Percentiles rank a stretch among this genome's conserved stretches.
These are phyloP conservation scores for Acanthosoma haemorrhoidale DNA, from an alignment of 2,888 invertebrate genomes.

Conservation along the genomic window DNA sequence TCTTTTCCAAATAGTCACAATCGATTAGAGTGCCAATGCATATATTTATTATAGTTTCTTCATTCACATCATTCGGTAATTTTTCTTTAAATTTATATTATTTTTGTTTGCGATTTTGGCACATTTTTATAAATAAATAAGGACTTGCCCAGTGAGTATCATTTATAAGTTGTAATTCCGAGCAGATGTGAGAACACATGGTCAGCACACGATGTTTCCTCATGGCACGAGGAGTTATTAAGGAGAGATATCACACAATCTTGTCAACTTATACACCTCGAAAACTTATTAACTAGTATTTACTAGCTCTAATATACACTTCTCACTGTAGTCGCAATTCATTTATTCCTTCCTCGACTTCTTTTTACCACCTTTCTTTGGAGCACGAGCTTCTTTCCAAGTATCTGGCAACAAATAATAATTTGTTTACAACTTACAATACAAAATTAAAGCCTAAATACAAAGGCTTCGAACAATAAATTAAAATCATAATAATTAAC, in stretches of 20 bases:
- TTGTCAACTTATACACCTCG: background rate
- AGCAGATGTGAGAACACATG: background rate
- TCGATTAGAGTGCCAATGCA: background rate
- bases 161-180: background rate
- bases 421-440: background rate
- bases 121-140: background rate
- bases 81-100: background rate
- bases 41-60: background rate
- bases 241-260: slow-evolving; percentile 4
- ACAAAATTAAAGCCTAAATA: too few species aligned
- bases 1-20: slow-evolving; percentile 10
- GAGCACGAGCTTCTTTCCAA: slow-evolving; percentile 69
- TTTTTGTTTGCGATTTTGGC: background rate
- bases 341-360: slow-evolving; percentile 47
- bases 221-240: background rate
- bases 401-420: slow-evolving; percentile 52
- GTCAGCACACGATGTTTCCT: background rate
- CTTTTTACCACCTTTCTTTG: slow-evolving; percentile 61
- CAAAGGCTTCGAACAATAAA: too few species aligned
- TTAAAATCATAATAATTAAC: too few species aligned
- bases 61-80: background rate
- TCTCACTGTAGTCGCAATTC: background rate
- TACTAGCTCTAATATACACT: slow-evolving; percentile 12
- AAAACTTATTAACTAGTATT: slow-evolving; percentile 8
- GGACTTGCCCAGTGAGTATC: background rate